Percentiles rank a stretch among this genome's conserved stretches.
These are phyloP conservation scores for Brachyalestes nurse DNA, from an alignment of 2,797 vertebrate species.

Conservation along the genomic window DNA sequence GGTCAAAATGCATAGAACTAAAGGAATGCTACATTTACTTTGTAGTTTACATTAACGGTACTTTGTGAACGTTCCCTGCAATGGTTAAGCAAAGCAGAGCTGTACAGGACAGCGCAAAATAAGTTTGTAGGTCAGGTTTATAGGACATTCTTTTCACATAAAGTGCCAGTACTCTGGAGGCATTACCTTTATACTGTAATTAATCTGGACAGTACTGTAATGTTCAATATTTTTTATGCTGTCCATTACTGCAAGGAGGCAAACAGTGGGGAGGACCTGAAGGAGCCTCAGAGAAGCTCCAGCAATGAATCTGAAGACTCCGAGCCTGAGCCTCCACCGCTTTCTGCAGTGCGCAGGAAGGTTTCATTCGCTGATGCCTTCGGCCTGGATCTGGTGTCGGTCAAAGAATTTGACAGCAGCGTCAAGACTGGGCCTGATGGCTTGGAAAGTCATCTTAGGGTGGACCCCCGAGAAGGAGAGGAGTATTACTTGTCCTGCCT, in stretches of 20 bases:
- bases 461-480: slow-evolving; percentile 61
- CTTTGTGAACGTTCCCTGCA: neutral
- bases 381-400: slow-evolving; percentile 91
- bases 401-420: slow-evolving; percentile 90
- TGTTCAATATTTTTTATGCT: neutral
- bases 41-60: neutral
- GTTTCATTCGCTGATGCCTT: slow-evolving; percentile 97
- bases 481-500: slow-evolving; percentile 85
- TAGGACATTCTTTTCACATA: neutral
- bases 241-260: slow-evolving; percentile 54
- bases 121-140: neutral
- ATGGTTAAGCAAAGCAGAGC: neutral
- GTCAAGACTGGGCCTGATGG: slow-evolving; percentile 60
- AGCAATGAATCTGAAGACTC: slow-evolving; percentile 84
- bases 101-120: neutral
- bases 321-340: slow-evolving; percentile 76
- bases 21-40: too few species aligned
- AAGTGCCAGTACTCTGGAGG: neutral
- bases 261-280: slow-evolving; percentile 63
- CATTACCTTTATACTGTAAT: neutral
- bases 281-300: slow-evolving; percentile 73
- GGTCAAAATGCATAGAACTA: too few species aligned
- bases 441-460: neutral
- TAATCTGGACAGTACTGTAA: neutral
- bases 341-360: slow-evolving; percentile 77